Base-by-base conservation (phyloP, 2,888 invertebrate genomes). In the Aphodius granarius region DNA sequence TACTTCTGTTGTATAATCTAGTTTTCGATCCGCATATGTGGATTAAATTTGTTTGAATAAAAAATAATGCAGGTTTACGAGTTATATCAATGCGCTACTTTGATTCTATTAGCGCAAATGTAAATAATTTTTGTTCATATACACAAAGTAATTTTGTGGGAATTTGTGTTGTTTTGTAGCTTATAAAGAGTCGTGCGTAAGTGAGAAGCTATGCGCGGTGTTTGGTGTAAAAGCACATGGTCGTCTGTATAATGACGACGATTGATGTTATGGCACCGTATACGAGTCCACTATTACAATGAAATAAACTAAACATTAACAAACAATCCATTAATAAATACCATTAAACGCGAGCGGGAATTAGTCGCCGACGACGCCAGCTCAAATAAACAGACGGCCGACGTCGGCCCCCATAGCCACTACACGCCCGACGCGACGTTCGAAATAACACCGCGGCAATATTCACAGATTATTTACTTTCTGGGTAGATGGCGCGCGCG, bases 241-340 rank as follows among this genome's bases (percentile, higher is more conserved):
- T n/a, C 43, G 43, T 43, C 43, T 43, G 43, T 43, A 43, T 43
- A 43, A 43, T 20, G 74, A 74, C 64, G 70, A 22, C 71, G 76
- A 76, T 73, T 75, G 76, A 73, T 76, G 76, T 73, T 76, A 63
- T 71, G 66, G 70, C 66, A 64, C 66, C 43, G 63, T 66, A 75
- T 71, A 19, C 20, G 73, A 18, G 73, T 63, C 70, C 63, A 66
- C 72, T 72, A 76, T 76, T 76, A 76, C 83, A 82, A 82, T 83
- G 83, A 83, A 83, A 84, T 84, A 84, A 79, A 83, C 81, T 82
- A 82, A 82, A 84, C 82, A 83, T 83, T 84, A 84, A 84, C 84
- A 85, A 85, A 85, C 85, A 85, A 84, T 83, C 84, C 85, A 84
- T 85, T 85, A 85, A 85, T 85, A 85, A 85, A 85, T 85, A 85